Percentiles rank a stretch among this genome's conserved stretches.
These are phyloP conservation scores for Melanotaenia nigrans DNA, from an alignment of 2,797 vertebrate genomes.

Conservation along the genomic window DNA sequence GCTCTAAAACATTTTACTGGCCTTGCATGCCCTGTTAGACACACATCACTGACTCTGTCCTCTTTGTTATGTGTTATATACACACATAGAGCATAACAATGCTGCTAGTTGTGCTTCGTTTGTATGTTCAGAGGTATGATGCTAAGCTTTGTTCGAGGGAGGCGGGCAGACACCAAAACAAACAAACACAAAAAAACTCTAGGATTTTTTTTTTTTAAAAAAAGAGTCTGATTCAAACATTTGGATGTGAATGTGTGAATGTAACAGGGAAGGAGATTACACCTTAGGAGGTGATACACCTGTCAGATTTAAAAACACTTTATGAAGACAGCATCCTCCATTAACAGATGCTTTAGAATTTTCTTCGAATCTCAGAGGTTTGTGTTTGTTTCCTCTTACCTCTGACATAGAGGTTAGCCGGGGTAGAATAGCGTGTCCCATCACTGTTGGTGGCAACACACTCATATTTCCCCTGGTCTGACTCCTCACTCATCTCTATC, in stretches of 20 bases:
- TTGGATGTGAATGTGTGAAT: constrained; percentile 32
- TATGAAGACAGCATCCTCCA: not conserved
- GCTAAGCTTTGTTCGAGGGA: constrained; percentile 17
- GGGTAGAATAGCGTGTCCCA: constrained; percentile 98
- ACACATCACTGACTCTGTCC: constrained; percentile 61
- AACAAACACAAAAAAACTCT: constrained; percentile 24
- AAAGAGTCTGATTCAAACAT: constrained; percentile 63
- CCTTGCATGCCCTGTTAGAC: constrained; percentile 66
- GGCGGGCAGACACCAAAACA: constrained; percentile 55
- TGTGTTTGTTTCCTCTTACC: constrained; percentile 79
- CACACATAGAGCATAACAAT: constrained; percentile 15
- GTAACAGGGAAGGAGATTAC: constrained; percentile 33
- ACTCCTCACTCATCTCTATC: constrained; percentile 99
- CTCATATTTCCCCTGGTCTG: constrained; percentile 99
- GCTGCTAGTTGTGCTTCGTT: constrained; percentile 32
- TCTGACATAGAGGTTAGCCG: constrained; percentile 99
- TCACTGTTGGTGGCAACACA: constrained; percentile 99
- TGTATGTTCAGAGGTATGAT: constrained; percentile 40
- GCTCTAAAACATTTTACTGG: constrained; percentile 55
- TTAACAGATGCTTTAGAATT: not conserved
- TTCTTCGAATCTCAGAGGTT: not conserved
- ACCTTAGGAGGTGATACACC: constrained; percentile 66
- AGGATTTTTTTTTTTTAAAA: too few relatives aligned
- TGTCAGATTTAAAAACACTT: constrained; percentile 58
- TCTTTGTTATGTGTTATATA: constrained; percentile 14